Evolutionary conservation across 2,797 vertebrate species (phyloP), one percentile per base, ranked within the genome.

Genomic region (Nyctibius grandis): DNA sequence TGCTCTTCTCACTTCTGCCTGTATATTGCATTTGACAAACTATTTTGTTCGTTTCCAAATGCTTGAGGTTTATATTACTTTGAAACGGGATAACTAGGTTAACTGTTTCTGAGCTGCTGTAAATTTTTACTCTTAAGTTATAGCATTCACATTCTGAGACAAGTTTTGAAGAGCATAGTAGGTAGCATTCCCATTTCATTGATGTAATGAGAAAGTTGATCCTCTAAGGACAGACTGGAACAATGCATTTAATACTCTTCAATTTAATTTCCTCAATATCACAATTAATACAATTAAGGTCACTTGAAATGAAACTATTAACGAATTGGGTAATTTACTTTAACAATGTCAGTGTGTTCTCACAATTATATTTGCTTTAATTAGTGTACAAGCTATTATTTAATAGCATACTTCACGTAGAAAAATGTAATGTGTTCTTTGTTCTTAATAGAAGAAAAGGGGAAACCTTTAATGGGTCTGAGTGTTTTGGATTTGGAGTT

Each of bases 221-320:
- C 95, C 96, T 97, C 88, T 96, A 97, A 97, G 97, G 97, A 97
- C 89, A 97, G 93, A 96, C 94, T 95, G 95, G 95, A 97, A 97
- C 95, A 97, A 96, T 98, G 95, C 97, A 96, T 97, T 98, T 98
- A 98, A 98, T 98, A 95, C 93, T 98, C 94, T 97, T 98, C 96
- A 97, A 96, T 97, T 97, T 97, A 97, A 97, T 98, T 98, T 98
- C 56, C 94, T 97, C 93, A 93, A 87, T 98, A 98, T 98, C 97
- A 96, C 97, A 97, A 98, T 97, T 98, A 98, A 98, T 98, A 98
- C 96, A 97, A 93, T 98, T 98, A 98, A 97, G 98, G 97, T 98
- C 98, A 98, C 94, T 98, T 95, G 96, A 98, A 98, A 98, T 97
- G 96, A 98, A 98, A 97, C 96, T 98, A 97, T 98, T 98, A 98